phyloP scores from a whole-genome alignment of 2,113 vertebrate genomes.

The Balaeniceps rex region DNA sequence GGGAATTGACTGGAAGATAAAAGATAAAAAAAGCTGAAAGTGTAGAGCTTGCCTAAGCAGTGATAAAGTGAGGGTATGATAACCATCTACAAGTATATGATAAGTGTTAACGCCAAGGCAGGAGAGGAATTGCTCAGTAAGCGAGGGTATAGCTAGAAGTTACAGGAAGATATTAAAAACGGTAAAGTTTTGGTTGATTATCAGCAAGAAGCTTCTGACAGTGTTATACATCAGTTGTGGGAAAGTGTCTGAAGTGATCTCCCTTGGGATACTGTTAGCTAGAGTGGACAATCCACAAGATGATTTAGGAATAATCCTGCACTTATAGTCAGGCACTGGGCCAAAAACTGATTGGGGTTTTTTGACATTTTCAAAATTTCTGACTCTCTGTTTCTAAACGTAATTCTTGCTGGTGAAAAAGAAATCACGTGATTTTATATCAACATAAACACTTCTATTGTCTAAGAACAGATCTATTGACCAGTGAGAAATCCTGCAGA shows the following conservation, averaged over 20 bases:
- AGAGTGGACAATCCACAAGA: not conserved
- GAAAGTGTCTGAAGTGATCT: not conserved
- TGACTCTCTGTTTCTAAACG: not conserved
- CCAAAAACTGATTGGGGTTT: not conserved
- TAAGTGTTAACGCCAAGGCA: slow-evolving; percentile 6
- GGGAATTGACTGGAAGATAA: not conserved
- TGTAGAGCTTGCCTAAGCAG: not conserved
- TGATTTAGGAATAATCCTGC: not conserved
- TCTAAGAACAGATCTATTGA: not conserved
- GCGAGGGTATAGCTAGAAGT: not conserved
- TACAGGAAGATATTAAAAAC: slow-evolving; percentile 7
- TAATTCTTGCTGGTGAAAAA: not conserved
- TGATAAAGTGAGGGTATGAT: slow-evolving; percentile 28
- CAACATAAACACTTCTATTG: not conserved
- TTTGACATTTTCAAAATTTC: not conserved
- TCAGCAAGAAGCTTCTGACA: not conserved
- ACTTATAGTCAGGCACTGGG: not conserved
- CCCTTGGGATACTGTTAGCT: not conserved
- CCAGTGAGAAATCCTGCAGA: not conserved
- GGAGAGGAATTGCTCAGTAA: not conserved
- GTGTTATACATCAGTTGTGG: not conserved
- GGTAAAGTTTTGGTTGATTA: slow-evolving; percentile 10
- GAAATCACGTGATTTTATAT: not conserved
- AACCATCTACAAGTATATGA: slow-evolving; percentile 38
- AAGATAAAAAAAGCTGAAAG: not conserved